phyloP scores from a whole-genome alignment of 2,797 vertebrate species.

The Helicolenus hilgendorfi region DNA sequence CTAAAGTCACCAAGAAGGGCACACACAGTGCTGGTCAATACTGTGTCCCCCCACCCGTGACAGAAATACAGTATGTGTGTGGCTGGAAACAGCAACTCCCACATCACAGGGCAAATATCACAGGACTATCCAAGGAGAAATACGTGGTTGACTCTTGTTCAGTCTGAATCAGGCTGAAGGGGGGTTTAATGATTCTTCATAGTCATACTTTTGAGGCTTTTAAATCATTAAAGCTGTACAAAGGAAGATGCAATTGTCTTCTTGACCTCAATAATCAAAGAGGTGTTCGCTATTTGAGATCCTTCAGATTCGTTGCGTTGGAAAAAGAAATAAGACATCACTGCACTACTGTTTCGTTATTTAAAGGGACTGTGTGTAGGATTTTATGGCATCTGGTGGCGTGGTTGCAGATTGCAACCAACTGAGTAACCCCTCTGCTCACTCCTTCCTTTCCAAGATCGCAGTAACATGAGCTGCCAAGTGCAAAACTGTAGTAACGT shows the following conservation, averaged over 20 bases:
- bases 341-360: background rate
- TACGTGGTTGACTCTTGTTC: background rate
- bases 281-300: background rate
- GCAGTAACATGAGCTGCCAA: no score
- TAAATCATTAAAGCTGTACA: background rate
- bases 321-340: background rate
- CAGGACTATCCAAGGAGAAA: background rate
- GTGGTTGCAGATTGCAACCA: background rate
- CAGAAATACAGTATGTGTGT: conserved; percentile 4
- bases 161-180: background rate
- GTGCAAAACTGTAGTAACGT: no score
- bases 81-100: conserved; percentile 6
- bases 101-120: background rate
- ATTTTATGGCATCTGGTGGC: background rate
- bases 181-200: background rate
- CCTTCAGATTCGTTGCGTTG: background rate
- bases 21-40: conserved; percentile 46
- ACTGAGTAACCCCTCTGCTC: background rate
- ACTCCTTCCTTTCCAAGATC: background rate
- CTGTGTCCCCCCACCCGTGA: background rate
- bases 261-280: background rate
- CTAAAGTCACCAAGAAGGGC: conserved; percentile 58
- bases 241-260: background rate
- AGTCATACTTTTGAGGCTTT: background rate
- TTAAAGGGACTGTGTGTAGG: background rate